phyloP scores from a whole-genome alignment of 2,113 vertebrate species.

The Hyperopisus bebe region DNA sequence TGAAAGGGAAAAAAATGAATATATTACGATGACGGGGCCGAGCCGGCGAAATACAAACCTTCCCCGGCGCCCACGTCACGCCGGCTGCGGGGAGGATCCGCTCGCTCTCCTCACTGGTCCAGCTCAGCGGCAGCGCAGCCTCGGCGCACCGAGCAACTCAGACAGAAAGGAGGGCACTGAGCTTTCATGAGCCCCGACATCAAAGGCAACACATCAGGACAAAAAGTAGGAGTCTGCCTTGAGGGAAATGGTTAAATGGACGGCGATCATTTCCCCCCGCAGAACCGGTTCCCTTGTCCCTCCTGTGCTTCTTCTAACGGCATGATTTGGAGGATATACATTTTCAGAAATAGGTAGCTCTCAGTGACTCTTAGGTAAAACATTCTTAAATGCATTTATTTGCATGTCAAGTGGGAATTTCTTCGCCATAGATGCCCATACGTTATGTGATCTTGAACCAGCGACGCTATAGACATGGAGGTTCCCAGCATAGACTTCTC shows the following conservation, averaged over 20 bases:
- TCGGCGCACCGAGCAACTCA: slow-evolving; percentile 11
- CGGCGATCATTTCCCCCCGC: neutral
- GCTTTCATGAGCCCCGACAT: neutral
- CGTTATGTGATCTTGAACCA: slow-evolving; percentile 38
- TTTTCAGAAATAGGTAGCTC: neutral
- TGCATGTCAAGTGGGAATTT: neutral
- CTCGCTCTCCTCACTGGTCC: slow-evolving; percentile 26
- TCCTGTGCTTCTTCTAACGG: neutral
- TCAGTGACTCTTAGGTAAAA: neutral
- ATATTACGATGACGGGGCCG: slow-evolving; percentile 43
- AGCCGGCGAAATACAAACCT: slow-evolving; percentile 49
- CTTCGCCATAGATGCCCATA: slow-evolving; percentile 52
- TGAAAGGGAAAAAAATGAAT: slow-evolving; percentile 11
- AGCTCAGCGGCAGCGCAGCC: slow-evolving; percentile 20
- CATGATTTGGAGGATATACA: neutral
- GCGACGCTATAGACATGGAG: slow-evolving; percentile 63
- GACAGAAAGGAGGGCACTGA: neutral
- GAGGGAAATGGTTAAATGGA: neutral
- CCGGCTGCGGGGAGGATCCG: slow-evolving; percentile 36
- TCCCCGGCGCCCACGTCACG: slow-evolving; percentile 49
- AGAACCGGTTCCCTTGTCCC: neutral
- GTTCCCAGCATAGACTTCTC: slow-evolving; percentile 73
- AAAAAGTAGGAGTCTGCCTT: neutral
- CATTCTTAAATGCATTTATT: slow-evolving; percentile 29
- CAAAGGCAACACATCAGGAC: slow-evolving; percentile 5